phyloP scores from a whole-genome alignment of 2,797 vertebrate species.

The Gorsachius magnificus region DNA sequence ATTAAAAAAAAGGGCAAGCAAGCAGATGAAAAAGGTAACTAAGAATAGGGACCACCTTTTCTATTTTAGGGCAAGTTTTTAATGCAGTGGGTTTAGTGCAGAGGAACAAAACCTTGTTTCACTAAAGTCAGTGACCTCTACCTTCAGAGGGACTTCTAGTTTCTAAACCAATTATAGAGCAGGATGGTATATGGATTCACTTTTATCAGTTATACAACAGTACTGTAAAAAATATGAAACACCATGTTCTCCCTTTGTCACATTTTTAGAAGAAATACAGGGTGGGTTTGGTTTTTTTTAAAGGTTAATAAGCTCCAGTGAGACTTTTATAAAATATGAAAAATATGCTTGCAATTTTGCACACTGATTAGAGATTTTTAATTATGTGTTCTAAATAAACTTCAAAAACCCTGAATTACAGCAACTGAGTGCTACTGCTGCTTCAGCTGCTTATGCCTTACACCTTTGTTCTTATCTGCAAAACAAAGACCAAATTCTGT shows the following conservation, averaged over 20 bases:
- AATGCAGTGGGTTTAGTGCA: not conserved
- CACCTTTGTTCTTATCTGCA: not conserved
- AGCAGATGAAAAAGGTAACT: not conserved
- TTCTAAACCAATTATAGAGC: not conserved
- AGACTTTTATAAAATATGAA: not conserved
- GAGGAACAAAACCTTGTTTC: not conserved
- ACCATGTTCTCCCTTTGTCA: not conserved
- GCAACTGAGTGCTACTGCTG: not conserved
- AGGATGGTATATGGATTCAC: rapidly evolving
- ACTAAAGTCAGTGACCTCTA: not conserved
- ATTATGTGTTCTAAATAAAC: not conserved
- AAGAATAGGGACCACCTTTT: not conserved
- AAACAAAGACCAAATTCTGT: not conserved
- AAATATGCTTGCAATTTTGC: not conserved
- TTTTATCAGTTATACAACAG: not conserved
- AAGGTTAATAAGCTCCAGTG: conserved; percentile 26
- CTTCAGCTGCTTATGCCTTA: not conserved
- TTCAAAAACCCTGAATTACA: not conserved
- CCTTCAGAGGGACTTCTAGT: not conserved
- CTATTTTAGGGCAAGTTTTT: not conserved
- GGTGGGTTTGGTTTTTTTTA: not conserved
- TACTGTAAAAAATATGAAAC: not conserved
- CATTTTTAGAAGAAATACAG: not conserved
- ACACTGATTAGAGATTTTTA: not conserved
- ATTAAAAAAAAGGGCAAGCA: not conserved